phyloP scores from a whole-genome alignment of 2,888 invertebrate genomes.

The Drosophila neotestacea region DNA sequence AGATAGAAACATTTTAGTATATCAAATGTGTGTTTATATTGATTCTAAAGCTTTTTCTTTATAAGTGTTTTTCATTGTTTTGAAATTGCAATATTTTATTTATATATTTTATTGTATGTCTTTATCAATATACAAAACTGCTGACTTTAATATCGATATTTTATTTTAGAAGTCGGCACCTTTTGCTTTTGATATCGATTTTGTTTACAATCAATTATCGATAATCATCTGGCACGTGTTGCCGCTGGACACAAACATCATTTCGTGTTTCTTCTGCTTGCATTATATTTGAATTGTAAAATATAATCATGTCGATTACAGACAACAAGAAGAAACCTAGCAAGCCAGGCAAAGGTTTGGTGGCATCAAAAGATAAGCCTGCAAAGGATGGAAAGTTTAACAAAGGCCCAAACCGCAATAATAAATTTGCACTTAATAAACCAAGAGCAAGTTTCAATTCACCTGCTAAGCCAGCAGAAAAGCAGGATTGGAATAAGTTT shows the following conservation, averaged over 20 bases:
- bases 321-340: not conserved
- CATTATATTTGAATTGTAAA: not conserved
- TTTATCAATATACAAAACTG: not conserved
- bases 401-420: constrained; percentile 6
- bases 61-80: too few species aligned
- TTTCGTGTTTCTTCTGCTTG: not conserved
- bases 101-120: too few species aligned
- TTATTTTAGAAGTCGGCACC: not conserved
- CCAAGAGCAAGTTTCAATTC: not conserved
- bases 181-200: constrained; percentile 4
- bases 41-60: too few species aligned
- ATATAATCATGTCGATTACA: constrained; percentile 19
- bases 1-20: too few species aligned
- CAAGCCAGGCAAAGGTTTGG: not conserved
- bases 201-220: not conserved
- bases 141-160: not conserved
- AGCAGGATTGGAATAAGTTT: constrained; percentile 90
- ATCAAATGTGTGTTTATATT: too few species aligned
- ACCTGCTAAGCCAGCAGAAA: constrained; percentile 83
- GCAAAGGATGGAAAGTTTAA: not conserved
- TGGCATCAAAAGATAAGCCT: not conserved
- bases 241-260: constrained; percentile 24
- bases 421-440: constrained; percentile 24
- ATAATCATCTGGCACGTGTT: constrained; percentile 46
- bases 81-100: too few species aligned